Evolutionary conservation across 2,797 vertebrate species (phyloP).

Genomic region (Gallirallus australis): DNA sequence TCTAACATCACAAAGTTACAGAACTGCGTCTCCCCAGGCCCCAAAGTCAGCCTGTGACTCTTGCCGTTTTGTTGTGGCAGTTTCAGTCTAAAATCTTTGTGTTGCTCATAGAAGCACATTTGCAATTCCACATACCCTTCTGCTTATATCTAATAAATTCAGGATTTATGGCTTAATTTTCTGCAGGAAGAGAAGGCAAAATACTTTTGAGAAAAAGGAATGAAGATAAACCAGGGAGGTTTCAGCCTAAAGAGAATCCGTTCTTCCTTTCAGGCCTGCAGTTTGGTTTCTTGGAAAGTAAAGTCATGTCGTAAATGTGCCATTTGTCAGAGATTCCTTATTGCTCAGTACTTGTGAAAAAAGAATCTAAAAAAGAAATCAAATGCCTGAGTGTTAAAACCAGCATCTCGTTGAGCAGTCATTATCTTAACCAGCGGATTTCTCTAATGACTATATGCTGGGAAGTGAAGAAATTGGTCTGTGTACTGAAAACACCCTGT

Average conservation of each 20-base stretch:
- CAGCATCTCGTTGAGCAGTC: not conserved
- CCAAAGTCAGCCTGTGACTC: not conserved
- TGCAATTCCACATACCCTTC: not conserved
- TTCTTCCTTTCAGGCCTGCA: not conserved
- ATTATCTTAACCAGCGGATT: not conserved
- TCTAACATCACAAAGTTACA: not conserved
- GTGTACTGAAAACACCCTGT: not conserved
- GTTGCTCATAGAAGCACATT: not conserved
- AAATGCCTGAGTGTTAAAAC: not conserved
- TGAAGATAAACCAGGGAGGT: not conserved
- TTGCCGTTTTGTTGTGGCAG: not conserved
- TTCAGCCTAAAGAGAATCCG: not conserved
- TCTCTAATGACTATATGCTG: not conserved
- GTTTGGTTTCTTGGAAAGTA: not conserved
- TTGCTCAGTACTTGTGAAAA: not conserved
- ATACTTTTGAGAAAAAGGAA: not conserved
- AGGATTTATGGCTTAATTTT: constrained; percentile 45
- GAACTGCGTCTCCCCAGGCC: not conserved
- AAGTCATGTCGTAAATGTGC: not conserved
- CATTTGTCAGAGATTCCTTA: not conserved
- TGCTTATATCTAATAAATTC: not conserved
- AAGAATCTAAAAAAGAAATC: not conserved
- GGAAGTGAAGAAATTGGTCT: not conserved
- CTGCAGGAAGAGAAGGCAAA: not conserved
- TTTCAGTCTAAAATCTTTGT: not conserved